Base-by-base conservation (phyloP, 2,113 vertebrate genomes). In the Motacilla tschutschensis region DNA sequence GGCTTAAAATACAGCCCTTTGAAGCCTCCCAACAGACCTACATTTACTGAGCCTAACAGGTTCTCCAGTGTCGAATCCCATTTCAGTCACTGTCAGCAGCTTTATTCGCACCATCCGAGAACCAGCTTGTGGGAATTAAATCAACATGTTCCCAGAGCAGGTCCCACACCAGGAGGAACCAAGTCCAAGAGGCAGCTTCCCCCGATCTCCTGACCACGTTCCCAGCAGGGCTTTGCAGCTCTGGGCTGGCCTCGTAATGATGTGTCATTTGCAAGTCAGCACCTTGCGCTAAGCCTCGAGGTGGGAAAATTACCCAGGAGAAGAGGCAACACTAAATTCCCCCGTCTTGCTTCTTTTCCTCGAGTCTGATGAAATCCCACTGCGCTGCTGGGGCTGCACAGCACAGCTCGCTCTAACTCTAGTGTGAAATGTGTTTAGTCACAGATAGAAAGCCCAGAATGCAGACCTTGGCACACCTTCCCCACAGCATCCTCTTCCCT, bases 211-310 rank as follows among this genome's bases (percentile, higher is more conserved):
- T 53, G 54, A 91, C 90, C 88, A 75, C 72, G 79, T 91, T 92
- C 88, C 93, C 86, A 94, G 91, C 71, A 44, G 41, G 58, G 93
- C 89, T 91, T 75, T 86, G 92, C 89, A 92, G 91, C 92, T 90
- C 88, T 72, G 82, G 74, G 74, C 77, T 88, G 90, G 64, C 83
- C 89, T 87, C 8, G 25, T 91, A 89, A 90, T 87, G 89, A 93
- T 88, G 91, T 93, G 89, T 90, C 91, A 92, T 93, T 93, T 90
- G 92, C 89, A 95, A 95, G 93, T 94, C 94, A 93, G 91, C 94
- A 90, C 84, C 92, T 92, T 80, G 81, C 54, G 20, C 85, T 88
- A 93, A 95, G 89, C 90, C 87, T 70, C 10, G 62, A 94, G 93
- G 90, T 93, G 92, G 92, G 88, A 91, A 92, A 95, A 94, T 92